Percentiles rank a stretch among this genome's conserved stretches.
phyloP scores from a whole-genome alignment of 2,113 vertebrate genomes.

The Alligator mississippiensis region DNA sequence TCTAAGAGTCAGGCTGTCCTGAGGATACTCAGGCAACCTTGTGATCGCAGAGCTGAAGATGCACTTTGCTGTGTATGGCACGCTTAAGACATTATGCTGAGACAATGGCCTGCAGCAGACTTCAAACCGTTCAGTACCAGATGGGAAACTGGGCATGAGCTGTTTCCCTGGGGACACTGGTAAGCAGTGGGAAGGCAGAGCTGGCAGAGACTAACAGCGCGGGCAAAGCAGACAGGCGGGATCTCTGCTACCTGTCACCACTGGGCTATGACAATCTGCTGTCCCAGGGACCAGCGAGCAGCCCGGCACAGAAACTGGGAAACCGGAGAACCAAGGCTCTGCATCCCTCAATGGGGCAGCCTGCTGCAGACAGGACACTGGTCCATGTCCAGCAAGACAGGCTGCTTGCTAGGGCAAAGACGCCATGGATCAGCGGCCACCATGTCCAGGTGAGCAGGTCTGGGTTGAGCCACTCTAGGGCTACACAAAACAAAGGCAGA shows the following conservation, averaged over 20 bases:
- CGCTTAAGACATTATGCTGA: not conserved
- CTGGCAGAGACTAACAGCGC: not conserved
- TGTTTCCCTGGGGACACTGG: not conserved
- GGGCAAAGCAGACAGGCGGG: not conserved
- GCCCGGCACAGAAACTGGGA: not conserved
- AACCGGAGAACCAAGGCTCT: not conserved
- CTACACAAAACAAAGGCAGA: no score
- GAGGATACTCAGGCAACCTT: no score
- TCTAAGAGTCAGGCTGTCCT: no score
- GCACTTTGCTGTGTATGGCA: no score
- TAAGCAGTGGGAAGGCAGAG: not conserved
- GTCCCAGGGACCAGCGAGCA: not conserved
- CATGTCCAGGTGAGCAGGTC: not conserved
- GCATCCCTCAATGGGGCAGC: fast-evolving
- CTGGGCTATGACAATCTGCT: not conserved
- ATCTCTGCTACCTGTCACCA: not conserved
- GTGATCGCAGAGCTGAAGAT: no score
- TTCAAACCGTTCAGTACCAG: not conserved
- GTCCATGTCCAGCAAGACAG: not conserved
- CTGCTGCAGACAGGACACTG: not conserved
- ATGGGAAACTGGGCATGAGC: not conserved
- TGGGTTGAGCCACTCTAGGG: not conserved
- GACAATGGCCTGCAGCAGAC: not conserved
- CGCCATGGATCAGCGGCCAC: not conserved
- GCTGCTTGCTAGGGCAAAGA: not conserved